These are phyloP conservation scores for Drosophila ercepeae DNA, from an alignment of 1,140 invertebrate genomes.

Conservation along the genomic window DNA sequence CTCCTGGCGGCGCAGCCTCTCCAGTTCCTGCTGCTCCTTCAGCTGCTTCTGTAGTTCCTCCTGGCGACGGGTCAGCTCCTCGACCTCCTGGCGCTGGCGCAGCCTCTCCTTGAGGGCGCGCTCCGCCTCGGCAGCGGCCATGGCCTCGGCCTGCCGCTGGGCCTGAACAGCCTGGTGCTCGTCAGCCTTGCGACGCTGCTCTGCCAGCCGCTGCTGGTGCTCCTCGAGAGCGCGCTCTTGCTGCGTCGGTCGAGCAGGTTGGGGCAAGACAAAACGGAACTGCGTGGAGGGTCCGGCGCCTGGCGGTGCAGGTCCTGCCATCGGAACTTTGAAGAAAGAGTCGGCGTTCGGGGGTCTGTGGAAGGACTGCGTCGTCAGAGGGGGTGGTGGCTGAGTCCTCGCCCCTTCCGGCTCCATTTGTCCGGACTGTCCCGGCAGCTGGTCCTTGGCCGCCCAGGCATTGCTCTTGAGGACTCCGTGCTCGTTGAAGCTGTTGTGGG, in stretches of 20 bases:
- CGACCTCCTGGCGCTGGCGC: not conserved
- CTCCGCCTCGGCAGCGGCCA: constrained; percentile 17
- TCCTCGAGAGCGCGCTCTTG: not conserved
- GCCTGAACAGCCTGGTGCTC: constrained; percentile 59
- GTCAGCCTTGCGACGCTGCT: constrained; percentile 27
- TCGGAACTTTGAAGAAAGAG: constrained; percentile 62
- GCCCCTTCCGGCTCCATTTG: not conserved
- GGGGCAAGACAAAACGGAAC: constrained; percentile 16
- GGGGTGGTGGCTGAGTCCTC: not conserved
- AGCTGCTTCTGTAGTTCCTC: not conserved
- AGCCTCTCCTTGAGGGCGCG: constrained; percentile 15
- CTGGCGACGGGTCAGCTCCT: not conserved
- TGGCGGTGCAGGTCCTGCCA: constrained; percentile 5
- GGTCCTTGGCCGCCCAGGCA: constrained; percentile 75
- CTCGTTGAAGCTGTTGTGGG: constrained; percentile 88
- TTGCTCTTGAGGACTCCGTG: constrained; percentile 84
- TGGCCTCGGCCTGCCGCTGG: constrained; percentile 19
- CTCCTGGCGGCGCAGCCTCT: constrained; percentile 7
- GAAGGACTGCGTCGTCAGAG: not conserved
- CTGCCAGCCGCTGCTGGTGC: not conserved
- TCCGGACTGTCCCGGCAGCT: constrained; percentile 51
- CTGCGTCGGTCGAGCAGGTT: constrained; percentile 3
- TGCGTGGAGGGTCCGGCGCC: not conserved
- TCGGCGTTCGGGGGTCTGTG: constrained; percentile 11
- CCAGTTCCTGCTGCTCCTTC: constrained; percentile 5